Base-by-base conservation (phyloP, 2,797 vertebrate species). In the Diplodus puntazzo region DNA sequence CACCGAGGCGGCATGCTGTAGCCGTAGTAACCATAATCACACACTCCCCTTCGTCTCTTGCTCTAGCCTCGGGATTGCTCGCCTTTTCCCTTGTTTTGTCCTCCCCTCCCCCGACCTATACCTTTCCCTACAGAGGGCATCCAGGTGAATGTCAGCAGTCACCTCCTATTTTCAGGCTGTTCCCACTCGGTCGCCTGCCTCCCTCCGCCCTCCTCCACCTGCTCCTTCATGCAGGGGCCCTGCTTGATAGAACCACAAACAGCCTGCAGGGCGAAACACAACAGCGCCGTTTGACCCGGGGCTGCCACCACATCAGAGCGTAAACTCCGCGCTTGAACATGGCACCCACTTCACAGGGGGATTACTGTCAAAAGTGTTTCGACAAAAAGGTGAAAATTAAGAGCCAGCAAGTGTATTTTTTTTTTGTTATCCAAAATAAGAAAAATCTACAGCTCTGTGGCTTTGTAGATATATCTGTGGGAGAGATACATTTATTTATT, bases 11-110 rank as follows among this genome's bases (percentile, higher is more conserved):
- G 75, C 86, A 91, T 93, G 89, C 83, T 68, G 91, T 93, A 84
- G 84, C 88, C 87, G 81, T 92, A 89, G 92, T 79, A 92, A 92
- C 91, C 82, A 34, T 61, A 90, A 94, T 92, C 88, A 90, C 80
- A 42, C 69, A 0, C 65, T 74, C 66, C 63, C 27, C 62, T 69
- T 69, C 27, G 0, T 63, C 82, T 79, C 81, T 46, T 17, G 16
- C 69, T 81, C 39, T 17, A 69, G 84, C 79, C 70, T 72, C 30
- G 2, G 62, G 79, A 83, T 84, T 63, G 4, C 69, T 69, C 67
- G 49, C 62, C 69, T 46, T 52, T 46, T 23, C 21, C 21, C 27
- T 12, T 39, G 43, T 25, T 23, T 60, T 42, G 39, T 39, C 30
- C n/a, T 1, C 1, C 18, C 11, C 13, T 3, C 0, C 10, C 11